Evolutionary conservation across 2,113 vertebrate genomes (phyloP), one percentile per base, ranked within the genome.

Genomic region (Sturnira hondurensis): DNA sequence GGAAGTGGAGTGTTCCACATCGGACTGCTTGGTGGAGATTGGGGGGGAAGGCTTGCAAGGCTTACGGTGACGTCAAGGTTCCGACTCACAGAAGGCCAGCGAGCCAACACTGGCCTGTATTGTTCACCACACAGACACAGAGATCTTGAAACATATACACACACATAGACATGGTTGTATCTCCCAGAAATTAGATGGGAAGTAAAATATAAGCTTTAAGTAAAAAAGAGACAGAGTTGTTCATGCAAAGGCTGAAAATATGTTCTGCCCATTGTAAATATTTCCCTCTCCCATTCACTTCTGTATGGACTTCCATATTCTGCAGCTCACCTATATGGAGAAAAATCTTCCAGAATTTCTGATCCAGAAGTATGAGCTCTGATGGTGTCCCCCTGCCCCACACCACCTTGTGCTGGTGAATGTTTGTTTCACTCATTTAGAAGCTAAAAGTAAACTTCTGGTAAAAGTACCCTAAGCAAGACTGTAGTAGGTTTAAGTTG

Each of bases 1-100:
- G 78, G 70, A 56, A 11, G 1, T 10, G n/a, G 41, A 20, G 38
- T 15, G 17, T 17, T 81, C 45, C 0, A 0, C 36, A 33, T 9
- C 4, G 1, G 24, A 8, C 1, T 17, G 10, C 61, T 28, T 61
- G 38, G 0, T 0, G 3, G 52, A 91, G 86, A 67, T 95, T 78
- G 96, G 65, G 87, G 87, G 36, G 0, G 17, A 1, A 61, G 10
- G 0, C 88, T 43, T 65, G 7, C 52, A 89, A 89, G 71, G 2
- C 0, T 14, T 43, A 2, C 33, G 94, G 45, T 54, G 93, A 68
- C 61, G 85, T 65, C 3, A 41, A 70, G 24, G 56, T 8, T 94
- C 50, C 33, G 65, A 28, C 54, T 54, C 43, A n/a, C 0, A 0
- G 3, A 71, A 86, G 58, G 20, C 17, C 24, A 61, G 9, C 20